Percentiles rank a stretch among this genome's conserved stretches.
Evolutionary conservation across 2,113 vertebrate genomes (phyloP).

Genomic region (Macrotus californicus): DNA sequence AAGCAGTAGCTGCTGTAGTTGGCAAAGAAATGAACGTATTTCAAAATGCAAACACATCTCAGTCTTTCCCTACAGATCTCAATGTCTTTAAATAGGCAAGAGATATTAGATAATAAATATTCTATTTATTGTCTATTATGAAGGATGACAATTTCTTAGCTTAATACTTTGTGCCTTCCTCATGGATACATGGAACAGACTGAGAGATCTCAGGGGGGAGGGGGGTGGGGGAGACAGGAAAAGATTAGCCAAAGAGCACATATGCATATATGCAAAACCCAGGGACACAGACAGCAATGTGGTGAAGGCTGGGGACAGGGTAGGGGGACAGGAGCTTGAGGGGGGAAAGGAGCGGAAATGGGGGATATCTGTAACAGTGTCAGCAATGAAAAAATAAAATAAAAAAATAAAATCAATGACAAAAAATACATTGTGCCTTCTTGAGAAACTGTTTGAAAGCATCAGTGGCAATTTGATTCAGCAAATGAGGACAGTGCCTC

Average conservation of each 20-base stretch:
- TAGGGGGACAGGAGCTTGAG: no score
- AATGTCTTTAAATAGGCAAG: not conserved
- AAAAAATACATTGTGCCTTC: not conserved
- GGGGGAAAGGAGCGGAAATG: no score
- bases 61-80: not conserved
- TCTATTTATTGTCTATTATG: not conserved
- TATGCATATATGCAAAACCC: no score
- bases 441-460: slow-evolving; percentile 13
- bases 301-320: no score
- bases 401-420: no score
- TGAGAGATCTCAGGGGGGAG: no score
- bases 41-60: slow-evolving; percentile 44
- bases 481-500: not conserved
- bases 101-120: not conserved
- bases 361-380: no score
- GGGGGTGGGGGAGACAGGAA: no score
- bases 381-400: no score
- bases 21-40: slow-evolving; percentile 60
- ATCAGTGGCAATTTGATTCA: not conserved
- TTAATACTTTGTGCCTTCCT: not conserved
- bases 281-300: no score
- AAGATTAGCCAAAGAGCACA: no score
- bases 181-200: no score
- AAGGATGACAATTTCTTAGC: slow-evolving; percentile 1
- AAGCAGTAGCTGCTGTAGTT: slow-evolving; percentile 54